Conservation (phyloP, 2,797 vertebrate species). For the Thalassophryne amazonica region DNA sequence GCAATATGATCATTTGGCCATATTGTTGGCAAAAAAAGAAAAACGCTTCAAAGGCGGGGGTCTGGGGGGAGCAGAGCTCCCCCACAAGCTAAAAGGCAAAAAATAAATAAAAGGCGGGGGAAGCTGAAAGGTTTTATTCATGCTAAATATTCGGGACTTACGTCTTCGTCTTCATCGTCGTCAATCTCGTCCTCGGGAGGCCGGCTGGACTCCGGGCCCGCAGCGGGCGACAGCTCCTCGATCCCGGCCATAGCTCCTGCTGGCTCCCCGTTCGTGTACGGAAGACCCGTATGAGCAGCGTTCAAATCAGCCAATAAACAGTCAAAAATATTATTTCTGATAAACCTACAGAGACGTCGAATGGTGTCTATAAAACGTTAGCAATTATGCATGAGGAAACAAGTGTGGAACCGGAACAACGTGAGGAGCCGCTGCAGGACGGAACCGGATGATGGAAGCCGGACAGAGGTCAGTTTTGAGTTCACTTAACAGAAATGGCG, state of each 20-base stretch:
- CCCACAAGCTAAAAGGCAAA: no score
- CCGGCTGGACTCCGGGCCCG: constrained; percentile 72
- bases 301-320: neutral
- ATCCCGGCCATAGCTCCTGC: constrained; percentile 67
- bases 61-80: no score
- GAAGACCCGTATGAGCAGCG: neutral
- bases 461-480: constrained; percentile 31
- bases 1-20: no score
- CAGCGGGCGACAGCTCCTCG: constrained; percentile 74
- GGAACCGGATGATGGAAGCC: constrained; percentile 44
- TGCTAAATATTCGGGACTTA: constrained; percentile 24
- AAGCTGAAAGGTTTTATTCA: no score
- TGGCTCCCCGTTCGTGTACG: neutral
- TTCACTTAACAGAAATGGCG: neutral
- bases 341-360: no score
- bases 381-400: no score
- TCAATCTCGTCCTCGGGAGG: constrained; percentile 79
- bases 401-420: no score
- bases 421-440: constrained; percentile 59
- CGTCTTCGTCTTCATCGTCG: constrained; percentile 83
- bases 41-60: no score
- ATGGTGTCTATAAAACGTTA: no score
- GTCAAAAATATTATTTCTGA: no score
- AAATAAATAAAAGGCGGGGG: no score
- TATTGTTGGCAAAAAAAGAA: no score